Evolutionary conservation across 1,140 invertebrate genomes (phyloP).

Genomic region (Mercenaria mercenaria): DNA sequence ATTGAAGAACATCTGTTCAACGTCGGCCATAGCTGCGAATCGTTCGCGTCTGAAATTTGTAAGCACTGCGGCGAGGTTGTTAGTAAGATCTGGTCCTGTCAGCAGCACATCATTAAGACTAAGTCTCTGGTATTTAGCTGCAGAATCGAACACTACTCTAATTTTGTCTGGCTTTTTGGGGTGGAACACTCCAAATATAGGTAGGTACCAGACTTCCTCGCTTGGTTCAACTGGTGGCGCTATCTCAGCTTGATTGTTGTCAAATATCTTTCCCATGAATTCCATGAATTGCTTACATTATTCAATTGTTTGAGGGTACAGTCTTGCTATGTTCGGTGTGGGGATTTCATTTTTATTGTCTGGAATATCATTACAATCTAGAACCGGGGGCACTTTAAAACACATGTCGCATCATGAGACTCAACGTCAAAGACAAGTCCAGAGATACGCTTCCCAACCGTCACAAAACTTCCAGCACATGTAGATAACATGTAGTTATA

Average conservation of each 20-base stretch:
- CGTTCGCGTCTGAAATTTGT: constrained; percentile 36
- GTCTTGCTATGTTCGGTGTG: constrained; percentile 54
- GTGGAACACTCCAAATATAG: constrained; percentile 28
- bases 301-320: constrained; percentile 13
- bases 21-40: constrained; percentile 49
- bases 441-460: not conserved
- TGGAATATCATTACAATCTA: constrained; percentile 70
- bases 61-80: constrained; percentile 46
- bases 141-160: constrained; percentile 36
- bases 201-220: constrained; percentile 64
- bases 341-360: constrained; percentile 53
- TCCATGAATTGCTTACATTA: constrained; percentile 38
- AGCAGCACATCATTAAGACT: constrained; percentile 52
- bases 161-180: constrained; percentile 17
- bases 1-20: constrained; percentile 59
- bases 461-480: constrained; percentile 12
- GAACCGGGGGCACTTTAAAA: constrained; percentile 33
- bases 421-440: constrained; percentile 40
- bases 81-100: constrained; percentile 56
- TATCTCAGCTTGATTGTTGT: constrained; percentile 10
- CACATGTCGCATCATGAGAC: constrained; percentile 1
- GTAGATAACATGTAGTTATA: constrained; percentile 30
- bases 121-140: constrained; percentile 19
- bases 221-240: not conserved
- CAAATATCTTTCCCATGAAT: constrained; percentile 57